These are phyloP conservation scores for Cyanistes caeruleus DNA, from an alignment of 2,113 vertebrate species.

Conservation along the genomic window DNA sequence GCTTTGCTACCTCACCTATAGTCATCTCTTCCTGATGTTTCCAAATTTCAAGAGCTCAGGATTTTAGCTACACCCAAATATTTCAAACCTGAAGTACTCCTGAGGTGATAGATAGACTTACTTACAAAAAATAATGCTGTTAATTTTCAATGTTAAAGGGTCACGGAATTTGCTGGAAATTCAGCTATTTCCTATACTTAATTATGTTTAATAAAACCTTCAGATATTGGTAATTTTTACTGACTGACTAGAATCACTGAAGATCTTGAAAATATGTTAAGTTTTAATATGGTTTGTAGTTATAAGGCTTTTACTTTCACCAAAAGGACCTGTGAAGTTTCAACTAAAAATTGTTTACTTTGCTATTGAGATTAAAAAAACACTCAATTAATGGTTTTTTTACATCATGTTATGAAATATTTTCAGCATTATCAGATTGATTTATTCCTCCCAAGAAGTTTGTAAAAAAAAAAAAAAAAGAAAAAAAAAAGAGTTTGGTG, in stretches of 20 bases:
- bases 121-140: not conserved
- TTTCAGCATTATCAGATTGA: not conserved
- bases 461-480: not conserved
- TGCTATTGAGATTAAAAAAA: not conserved
- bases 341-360: not conserved
- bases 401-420: not conserved
- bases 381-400: not conserved
- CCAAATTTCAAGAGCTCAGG: not conserved
- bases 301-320: not conserved
- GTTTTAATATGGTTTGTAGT: not conserved
- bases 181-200: not conserved
- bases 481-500: not conserved
- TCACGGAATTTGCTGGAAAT: not conserved
- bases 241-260: not conserved
- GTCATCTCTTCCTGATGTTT: not conserved
- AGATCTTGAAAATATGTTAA: not conserved
- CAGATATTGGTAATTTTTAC: not conserved
- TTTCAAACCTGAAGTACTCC: not conserved
- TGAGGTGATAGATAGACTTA: not conserved
- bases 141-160: not conserved
- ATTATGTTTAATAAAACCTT: not conserved
- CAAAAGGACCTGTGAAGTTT: not conserved
- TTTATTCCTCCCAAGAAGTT: not conserved
- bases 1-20: not conserved
- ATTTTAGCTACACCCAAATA: not conserved